Evolutionary conservation across 2,113 vertebrate genomes (phyloP), one percentile per base, ranked within the genome.

Genomic region (Chaenocephalus aceratus): DNA sequence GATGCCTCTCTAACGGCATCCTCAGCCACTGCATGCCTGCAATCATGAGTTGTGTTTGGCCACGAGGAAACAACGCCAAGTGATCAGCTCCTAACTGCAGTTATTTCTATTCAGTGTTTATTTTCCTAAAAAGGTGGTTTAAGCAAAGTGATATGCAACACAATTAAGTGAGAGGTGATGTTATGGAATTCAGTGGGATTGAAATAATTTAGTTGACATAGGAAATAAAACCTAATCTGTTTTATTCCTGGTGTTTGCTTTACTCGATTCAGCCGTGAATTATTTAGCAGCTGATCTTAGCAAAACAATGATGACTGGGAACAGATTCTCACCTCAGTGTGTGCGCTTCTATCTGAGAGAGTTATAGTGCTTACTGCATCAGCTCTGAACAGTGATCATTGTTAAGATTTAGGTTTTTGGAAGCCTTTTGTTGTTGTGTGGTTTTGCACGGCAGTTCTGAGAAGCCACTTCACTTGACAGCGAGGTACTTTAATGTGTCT

Each of bases 211-310:
- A 4, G 0, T 11, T 57, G n/a, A 58, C 21, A 78, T 65, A 34
- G 65, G 5, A 56, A 21, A 26, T 12, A 72, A 72, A 62, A 56
- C 14, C 21, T 46, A 21, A 75, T 69, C 12, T 18, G 16, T 53
- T 73, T 62, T n/a, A 46, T 56, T 10, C 30, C 49, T 61, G 26
- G 41, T 53, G 2, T 26, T 52, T 75, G 21, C 54, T 66, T 46
- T 51, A 34, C 30, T 49, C 16, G 59, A 41, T 64, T 64, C 52
- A 73, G 44, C 7, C 30, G 56, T 82, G 48, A 84, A 72, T 89
- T 78, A 86, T 85, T 77, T 36, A 86, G n/a, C 30, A 76, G 13
- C 70, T 75, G 75, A 75, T 75, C 30, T 61, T 41, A 74, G 64
- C 18, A 54, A 71, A 82, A 67, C 77, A 85, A 60, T 69, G 49